Conservation (phyloP, 2,797 vertebrate genomes). For the Cichlasoma orientale region DNA sequence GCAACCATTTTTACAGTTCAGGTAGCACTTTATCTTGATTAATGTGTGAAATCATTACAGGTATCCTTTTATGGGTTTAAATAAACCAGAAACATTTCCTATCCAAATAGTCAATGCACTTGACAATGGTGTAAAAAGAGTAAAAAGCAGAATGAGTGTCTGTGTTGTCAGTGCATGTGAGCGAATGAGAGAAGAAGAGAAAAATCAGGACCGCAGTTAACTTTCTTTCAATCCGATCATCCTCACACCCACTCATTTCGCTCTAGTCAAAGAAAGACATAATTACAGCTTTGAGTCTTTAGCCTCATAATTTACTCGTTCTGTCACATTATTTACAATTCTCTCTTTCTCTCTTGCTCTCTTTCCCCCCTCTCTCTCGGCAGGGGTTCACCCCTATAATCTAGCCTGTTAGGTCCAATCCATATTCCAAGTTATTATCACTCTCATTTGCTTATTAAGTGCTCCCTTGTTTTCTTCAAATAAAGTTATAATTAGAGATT, state of each 20-base stretch:
- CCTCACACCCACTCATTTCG: conserved; percentile 74
- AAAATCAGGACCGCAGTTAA: conserved; percentile 48
- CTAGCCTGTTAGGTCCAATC: conserved; percentile 79
- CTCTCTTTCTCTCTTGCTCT: conserved; percentile 30
- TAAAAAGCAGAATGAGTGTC: not conserved
- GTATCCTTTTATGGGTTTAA: not conserved
- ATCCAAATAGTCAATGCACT: not conserved
- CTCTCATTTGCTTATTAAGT: conserved; percentile 85
- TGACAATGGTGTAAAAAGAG: conserved; percentile 2
- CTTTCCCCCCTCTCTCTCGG: conserved; percentile 60
- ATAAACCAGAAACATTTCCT: not conserved
- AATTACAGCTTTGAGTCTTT: conserved; percentile 85
- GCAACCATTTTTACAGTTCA: not conserved
- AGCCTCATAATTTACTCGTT: conserved; percentile 77
- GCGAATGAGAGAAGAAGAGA: conserved; percentile 27
- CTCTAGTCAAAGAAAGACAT: conserved; percentile 79
- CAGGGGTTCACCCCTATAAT: conserved; percentile 77
- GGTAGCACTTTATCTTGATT: not conserved
- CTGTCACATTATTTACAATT: conserved; percentile 76
- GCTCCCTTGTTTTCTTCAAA: conserved; percentile 85
- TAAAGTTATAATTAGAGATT: conserved; percentile 86
- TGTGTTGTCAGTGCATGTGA: conserved; percentile 35
- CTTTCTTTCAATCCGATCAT: conserved; percentile 61
- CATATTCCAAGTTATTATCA: conserved; percentile 81
- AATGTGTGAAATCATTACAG: not conserved